Percentiles rank a stretch among this genome's conserved stretches.
phyloP scores from a whole-genome alignment of 37 sponge, comb jelly and placozoan genomes.

The Beroe forskalii region DNA sequence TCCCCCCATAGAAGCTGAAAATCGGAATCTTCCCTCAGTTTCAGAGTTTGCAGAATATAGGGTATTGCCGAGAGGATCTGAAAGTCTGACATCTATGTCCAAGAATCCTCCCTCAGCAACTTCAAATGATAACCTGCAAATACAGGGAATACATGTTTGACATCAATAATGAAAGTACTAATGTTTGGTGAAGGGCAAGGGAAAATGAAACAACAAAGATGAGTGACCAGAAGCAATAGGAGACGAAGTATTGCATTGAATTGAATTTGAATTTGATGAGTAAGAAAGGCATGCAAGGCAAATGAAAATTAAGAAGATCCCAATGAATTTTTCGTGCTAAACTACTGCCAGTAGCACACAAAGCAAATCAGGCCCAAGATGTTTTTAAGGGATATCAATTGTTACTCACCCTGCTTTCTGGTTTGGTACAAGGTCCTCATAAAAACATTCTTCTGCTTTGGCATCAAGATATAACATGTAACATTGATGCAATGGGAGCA shows the following conservation, averaged over 20 bases:
- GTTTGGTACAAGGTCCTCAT: neutral
- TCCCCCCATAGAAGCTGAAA: slow-evolving; percentile 91
- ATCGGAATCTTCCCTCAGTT: slow-evolving; percentile 93
- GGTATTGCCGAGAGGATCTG: neutral
- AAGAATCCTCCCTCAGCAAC: slow-evolving; percentile 97
- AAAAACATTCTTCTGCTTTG: slow-evolving; percentile 58
- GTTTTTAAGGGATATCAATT: no score
- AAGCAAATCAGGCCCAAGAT: no score
- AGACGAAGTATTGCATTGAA: no score
- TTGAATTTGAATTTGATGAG: no score
- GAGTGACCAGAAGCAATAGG: no score
- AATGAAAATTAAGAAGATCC: no score
- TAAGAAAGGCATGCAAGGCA: no score
- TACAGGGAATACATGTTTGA: neutral
- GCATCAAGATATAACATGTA: slow-evolving; percentile 64
- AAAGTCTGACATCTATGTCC: slow-evolving; percentile 95
- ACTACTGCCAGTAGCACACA: no score
- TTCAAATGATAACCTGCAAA: slow-evolving; percentile 78
- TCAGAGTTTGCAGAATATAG: slow-evolving; percentile 68
- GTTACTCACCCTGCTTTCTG: slow-evolving; percentile 63
- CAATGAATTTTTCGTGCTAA: no score
- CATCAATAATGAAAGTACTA: neutral
- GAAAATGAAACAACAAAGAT: no score
- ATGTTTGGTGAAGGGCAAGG: neutral
- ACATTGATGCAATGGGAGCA: neutral